These are phyloP conservation scores for Teleogryllus oceanicus DNA, from an alignment of 2,888 invertebrate genomes.

Conservation along the genomic window DNA sequence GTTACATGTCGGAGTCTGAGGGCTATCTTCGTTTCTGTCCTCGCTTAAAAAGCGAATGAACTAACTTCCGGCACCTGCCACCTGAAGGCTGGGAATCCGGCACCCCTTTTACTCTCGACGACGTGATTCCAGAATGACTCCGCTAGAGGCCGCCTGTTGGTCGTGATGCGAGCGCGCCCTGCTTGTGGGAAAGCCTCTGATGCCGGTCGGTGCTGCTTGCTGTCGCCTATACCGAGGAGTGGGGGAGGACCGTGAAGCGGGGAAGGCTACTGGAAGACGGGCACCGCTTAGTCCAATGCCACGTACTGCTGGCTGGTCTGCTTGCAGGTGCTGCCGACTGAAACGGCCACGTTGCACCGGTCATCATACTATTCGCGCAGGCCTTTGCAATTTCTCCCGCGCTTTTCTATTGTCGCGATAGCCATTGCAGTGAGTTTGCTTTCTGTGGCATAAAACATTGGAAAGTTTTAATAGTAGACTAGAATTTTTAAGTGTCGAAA, in stretches of 20 bases:
- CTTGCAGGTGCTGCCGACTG: conserved; percentile 1
- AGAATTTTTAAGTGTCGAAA: too few relatives aligned
- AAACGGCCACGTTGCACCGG: background rate
- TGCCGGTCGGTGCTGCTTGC: background rate
- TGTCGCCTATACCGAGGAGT: background rate
- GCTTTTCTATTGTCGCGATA: background rate
- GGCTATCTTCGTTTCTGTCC: too few relatives aligned
- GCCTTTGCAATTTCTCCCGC: background rate
- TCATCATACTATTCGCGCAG: background rate
- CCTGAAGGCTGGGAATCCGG: too few relatives aligned
- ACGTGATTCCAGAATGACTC: background rate
- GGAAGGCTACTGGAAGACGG: conserved; percentile 18
- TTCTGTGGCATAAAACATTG: too few relatives aligned
- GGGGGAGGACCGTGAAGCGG: conserved; percentile 18
- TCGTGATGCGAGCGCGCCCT: background rate
- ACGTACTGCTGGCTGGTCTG: background rate
- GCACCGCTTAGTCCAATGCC: conserved; percentile 18
- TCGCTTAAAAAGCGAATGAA: too few relatives aligned
- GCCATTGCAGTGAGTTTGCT: background rate
- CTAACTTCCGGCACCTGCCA: too few relatives aligned
- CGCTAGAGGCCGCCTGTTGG: background rate
- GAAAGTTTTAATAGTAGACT: too few relatives aligned
- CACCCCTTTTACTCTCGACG: too few relatives aligned
- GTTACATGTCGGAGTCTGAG: too few relatives aligned
- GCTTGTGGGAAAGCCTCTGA: background rate